Conservation (phyloP, 2,113 vertebrate species). For the Piaya cayana region DNA sequence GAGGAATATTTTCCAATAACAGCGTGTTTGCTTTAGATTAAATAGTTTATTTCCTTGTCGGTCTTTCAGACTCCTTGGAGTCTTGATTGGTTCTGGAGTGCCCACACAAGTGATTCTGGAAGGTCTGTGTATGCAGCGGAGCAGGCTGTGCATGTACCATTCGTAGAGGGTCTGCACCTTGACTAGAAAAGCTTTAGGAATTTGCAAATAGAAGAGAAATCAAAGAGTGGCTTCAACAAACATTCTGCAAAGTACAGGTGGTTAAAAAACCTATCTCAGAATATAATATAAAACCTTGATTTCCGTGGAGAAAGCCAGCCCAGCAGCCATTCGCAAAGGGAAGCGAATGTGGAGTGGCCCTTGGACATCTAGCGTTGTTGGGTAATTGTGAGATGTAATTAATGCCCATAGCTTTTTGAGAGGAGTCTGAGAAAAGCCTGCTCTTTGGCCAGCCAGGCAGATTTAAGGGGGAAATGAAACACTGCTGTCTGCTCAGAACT, state of each 20-base stretch:
- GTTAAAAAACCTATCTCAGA: not conserved
- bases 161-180: not conserved
- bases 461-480: slow-evolving; percentile 9
- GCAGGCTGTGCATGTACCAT: not conserved
- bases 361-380: not conserved
- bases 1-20: slow-evolving; percentile 28
- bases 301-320: not conserved
- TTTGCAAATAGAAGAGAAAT: not conserved
- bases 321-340: not conserved
- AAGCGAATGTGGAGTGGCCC: not conserved
- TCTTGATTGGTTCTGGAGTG: not conserved
- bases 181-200: not conserved
- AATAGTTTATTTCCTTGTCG: not conserved
- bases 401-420: not conserved
- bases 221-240: not conserved
- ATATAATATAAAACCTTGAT: not conserved
- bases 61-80: not conserved
- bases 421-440: not conserved
- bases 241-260: not conserved
- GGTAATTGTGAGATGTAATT: not conserved
- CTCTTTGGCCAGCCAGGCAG: not conserved
- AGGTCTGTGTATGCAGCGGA: not conserved
- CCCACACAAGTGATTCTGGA: not conserved
- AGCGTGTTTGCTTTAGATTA: not conserved
- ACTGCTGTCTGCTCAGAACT: not conserved